A percentile compares a stretch with the other conserved stretches of the same genome.
These are phyloP conservation scores for Neolamprologus ventralis DNA, from an alignment of 2,113 vertebrate genomes.

Conservation along the genomic window DNA sequence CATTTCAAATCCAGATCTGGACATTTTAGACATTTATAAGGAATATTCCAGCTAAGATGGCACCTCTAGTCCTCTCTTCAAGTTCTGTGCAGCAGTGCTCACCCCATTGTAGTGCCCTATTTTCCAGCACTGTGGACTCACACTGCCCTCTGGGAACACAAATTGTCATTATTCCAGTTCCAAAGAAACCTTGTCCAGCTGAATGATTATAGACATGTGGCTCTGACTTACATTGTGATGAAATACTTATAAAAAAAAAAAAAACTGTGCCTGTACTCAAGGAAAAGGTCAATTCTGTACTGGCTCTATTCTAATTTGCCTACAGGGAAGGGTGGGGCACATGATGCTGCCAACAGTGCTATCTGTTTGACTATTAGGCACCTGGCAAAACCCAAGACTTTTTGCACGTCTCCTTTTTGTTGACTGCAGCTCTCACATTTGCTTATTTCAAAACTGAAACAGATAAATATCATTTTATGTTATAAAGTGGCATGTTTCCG, in stretches of 20 bases:
- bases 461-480: neutral
- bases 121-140: neutral
- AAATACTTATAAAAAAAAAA: accelerated
- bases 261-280: neutral
- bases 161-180: neutral
- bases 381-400: neutral
- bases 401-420: neutral
- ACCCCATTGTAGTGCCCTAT: neutral
- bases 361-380: neutral
- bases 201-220: neutral
- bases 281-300: neutral
- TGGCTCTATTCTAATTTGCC: neutral
- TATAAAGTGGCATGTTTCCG: neutral
- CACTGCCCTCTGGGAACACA: neutral
- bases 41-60: neutral
- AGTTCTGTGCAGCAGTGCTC: neutral
- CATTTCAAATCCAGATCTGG: neutral
- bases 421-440: neutral
- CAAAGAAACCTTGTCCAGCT: neutral
- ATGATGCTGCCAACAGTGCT: neutral
- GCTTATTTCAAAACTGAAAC: neutral
- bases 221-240: neutral
- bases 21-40: neutral
- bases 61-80: neutral
- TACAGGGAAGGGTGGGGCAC: neutral